phyloP scores from a whole-genome alignment of 2,888 invertebrate genomes.

The Piscicola geometra region DNA sequence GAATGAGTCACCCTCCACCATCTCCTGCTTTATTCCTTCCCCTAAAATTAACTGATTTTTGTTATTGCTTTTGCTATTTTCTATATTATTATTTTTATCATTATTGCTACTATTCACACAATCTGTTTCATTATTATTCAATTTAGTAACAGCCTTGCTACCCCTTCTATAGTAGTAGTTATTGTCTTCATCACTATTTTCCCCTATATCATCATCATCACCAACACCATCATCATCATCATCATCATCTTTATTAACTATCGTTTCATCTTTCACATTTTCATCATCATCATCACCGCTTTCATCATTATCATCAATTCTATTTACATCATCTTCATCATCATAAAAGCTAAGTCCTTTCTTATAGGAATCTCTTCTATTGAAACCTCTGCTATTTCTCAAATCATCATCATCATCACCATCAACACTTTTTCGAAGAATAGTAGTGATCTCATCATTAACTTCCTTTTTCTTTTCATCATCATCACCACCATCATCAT shows the following conservation, averaged over 20 bases:
- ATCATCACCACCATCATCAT: constrained; percentile 4
- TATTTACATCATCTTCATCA: background rate
- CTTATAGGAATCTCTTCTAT: background rate
- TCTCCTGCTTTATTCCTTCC: constrained; percentile 3
- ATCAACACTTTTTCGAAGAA: background rate
- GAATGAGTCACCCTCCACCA: constrained; percentile 17
- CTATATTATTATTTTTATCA: background rate
- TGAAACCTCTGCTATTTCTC: background rate
- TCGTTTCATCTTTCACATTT: background rate
- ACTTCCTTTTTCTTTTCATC: background rate
- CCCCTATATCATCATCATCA: background rate
- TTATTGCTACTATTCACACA: background rate
- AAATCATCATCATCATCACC: background rate
- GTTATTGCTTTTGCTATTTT: background rate
- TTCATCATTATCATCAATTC: background rate
- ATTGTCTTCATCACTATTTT: background rate
- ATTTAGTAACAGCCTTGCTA: background rate
- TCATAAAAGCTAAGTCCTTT: background rate
- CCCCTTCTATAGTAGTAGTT: background rate
- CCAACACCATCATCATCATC: background rate
- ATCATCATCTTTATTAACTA: background rate
- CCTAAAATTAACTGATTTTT: background rate
- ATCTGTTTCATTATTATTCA: background rate
- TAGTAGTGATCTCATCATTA: background rate
- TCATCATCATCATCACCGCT: background rate